Percentiles rank a stretch among this genome's conserved stretches.
phyloP scores from a whole-genome alignment of 2,113 vertebrate species.

The Osmerus mordax region DNA sequence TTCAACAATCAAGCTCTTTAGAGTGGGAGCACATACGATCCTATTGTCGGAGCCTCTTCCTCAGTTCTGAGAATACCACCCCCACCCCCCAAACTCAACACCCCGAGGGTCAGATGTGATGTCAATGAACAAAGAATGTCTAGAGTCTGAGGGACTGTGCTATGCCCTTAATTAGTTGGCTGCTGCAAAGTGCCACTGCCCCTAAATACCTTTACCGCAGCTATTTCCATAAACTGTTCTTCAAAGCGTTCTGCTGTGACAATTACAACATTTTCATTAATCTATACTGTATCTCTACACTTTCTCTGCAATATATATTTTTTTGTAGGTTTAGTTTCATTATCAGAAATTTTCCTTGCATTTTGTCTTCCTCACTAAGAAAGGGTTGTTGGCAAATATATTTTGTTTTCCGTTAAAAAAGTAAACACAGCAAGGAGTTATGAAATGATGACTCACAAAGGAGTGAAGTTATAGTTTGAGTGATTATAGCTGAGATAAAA shows the following conservation, averaged over 20 bases:
- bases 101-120: slow-evolving; percentile 40
- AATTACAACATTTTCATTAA: too few species aligned
- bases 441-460: too few species aligned
- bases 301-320: too few species aligned
- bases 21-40: slow-evolving; percentile 1
- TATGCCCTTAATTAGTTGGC: too few species aligned
- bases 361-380: not conserved
- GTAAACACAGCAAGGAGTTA: not conserved
- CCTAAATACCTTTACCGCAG: not conserved
- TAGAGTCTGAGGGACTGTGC: not conserved
- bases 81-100: not conserved
- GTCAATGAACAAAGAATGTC: slow-evolving; percentile 8
- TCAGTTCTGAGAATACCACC: slow-evolving; percentile 6
- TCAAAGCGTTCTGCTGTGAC: too few species aligned
- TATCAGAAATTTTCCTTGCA: too few species aligned
- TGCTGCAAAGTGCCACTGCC: too few species aligned
- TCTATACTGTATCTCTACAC: too few species aligned
- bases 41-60: slow-evolving; percentile 6
- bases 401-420: not conserved
- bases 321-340: too few species aligned
- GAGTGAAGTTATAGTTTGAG: too few species aligned
- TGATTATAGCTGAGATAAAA: too few species aligned
- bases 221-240: not conserved
- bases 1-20: slow-evolving; percentile 18
- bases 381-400: not conserved